phyloP scores from a whole-genome alignment of 2,113 vertebrate species.

The Cheilinus undulatus region DNA sequence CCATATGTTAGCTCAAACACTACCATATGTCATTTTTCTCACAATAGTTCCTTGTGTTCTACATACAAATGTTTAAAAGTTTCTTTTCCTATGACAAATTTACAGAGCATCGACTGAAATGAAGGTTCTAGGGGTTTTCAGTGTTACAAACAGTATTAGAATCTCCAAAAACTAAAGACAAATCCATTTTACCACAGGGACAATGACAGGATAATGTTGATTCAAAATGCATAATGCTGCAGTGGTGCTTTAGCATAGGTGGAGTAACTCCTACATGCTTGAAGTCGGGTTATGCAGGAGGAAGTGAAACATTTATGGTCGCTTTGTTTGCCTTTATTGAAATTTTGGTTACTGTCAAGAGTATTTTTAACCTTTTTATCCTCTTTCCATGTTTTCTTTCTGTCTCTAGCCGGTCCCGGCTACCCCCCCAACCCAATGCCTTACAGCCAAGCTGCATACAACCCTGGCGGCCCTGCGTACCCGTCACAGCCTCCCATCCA shows the following conservation, averaged over 20 bases:
- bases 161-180: too few relatives aligned
- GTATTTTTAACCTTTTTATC: slow-evolving; percentile 2
- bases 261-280: neutral
- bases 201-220: neutral
- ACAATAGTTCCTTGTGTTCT: too few relatives aligned
- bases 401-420: slow-evolving; percentile 57
- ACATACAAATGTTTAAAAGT: too few relatives aligned
- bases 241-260: slow-evolving; percentile 5
- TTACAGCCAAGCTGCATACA: slow-evolving; percentile 80
- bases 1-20: too few relatives aligned
- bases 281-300: neutral
- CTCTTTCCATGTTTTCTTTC: neutral
- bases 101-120: too few relatives aligned
- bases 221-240: neutral
- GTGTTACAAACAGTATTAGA: too few relatives aligned
- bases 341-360: slow-evolving; percentile 17
- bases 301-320: neutral
- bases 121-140: too few relatives aligned
- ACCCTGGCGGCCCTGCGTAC: slow-evolving; percentile 67
- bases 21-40: too few relatives aligned
- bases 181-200: neutral
- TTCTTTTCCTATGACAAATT: too few relatives aligned
- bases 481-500: slow-evolving; percentile 69
- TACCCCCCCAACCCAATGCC: slow-evolving; percentile 65
- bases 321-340: neutral